Conservation (phyloP, 1,140 invertebrate genomes). For the Platyscapa corneri region DNA sequence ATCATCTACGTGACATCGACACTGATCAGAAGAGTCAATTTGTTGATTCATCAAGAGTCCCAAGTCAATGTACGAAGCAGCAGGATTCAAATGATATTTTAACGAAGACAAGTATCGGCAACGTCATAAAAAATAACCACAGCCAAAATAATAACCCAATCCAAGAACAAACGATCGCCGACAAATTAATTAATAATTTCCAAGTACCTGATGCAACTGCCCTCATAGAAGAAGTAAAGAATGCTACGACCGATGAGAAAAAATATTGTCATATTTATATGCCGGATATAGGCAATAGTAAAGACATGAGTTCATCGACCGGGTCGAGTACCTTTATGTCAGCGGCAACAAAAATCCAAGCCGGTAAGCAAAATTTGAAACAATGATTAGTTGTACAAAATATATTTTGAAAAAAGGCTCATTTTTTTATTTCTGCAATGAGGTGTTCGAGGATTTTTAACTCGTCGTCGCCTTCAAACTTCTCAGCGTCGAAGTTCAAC, state of each 20-base stretch:
- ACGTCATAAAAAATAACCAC: neutral
- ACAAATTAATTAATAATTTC: neutral
- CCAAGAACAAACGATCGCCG: neutral
- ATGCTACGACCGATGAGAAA: conserved; percentile 23
- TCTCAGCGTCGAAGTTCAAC: conserved; percentile 54
- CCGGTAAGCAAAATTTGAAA: conserved; percentile 52
- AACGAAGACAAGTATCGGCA: conserved; percentile 15
- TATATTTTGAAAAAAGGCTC: neutral
- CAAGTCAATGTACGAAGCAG: conserved; percentile 11
- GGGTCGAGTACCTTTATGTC: conserved; percentile 55
- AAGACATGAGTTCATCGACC: conserved; percentile 36
- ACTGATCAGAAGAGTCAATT: conserved; percentile 23
- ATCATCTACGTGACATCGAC: neutral
- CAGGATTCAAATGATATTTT: neutral
- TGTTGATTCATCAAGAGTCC: neutral
- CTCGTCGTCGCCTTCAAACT: conserved; percentile 56
- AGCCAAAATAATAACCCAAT: conserved; percentile 20
- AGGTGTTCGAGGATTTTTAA: conserved; percentile 64
- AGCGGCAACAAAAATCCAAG: conserved; percentile 64
- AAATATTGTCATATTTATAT: conserved; percentile 53
- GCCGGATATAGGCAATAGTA: conserved; percentile 43
- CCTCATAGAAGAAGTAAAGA: no score
- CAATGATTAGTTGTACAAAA: neutral
- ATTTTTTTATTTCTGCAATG: neutral
- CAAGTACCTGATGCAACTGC: neutral